Conservation (phyloP, 1,140 invertebrate species). For the Lepidurus couesii region DNA sequence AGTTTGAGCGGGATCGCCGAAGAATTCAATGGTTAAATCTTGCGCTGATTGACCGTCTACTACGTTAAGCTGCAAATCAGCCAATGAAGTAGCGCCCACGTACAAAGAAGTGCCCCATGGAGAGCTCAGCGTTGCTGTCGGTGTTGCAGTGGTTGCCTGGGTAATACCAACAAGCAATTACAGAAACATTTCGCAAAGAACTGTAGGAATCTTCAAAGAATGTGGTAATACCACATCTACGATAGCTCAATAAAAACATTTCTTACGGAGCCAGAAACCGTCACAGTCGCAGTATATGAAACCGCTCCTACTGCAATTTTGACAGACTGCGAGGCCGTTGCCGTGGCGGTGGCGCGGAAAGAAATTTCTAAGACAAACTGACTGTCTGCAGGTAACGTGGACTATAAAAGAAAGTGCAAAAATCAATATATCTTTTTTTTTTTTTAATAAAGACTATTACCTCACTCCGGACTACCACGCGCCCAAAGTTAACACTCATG, state of each 20-base stretch:
- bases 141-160: neutral
- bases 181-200: neutral
- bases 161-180: neutral
- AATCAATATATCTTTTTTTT: neutral
- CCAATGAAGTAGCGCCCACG: neutral
- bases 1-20: constrained; percentile 3
- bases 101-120: neutral
- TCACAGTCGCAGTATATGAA: neutral
- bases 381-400: neutral
- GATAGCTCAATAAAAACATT: neutral
- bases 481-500: neutral
- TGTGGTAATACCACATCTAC: neutral
- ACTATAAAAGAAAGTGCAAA: neutral
- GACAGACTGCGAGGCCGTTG: neutral
- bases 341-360: neutral
- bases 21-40: neutral
- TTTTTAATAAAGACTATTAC: neutral
- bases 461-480: neutral
- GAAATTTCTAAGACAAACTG: neutral
- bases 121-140: neutral
- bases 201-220: too few relatives aligned
- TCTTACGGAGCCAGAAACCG: neutral
- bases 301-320: neutral
- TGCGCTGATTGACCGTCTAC: neutral
- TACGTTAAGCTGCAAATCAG: neutral